phyloP scores from a whole-genome alignment of 2,797 vertebrate genomes.

The Momotus momota region DNA sequence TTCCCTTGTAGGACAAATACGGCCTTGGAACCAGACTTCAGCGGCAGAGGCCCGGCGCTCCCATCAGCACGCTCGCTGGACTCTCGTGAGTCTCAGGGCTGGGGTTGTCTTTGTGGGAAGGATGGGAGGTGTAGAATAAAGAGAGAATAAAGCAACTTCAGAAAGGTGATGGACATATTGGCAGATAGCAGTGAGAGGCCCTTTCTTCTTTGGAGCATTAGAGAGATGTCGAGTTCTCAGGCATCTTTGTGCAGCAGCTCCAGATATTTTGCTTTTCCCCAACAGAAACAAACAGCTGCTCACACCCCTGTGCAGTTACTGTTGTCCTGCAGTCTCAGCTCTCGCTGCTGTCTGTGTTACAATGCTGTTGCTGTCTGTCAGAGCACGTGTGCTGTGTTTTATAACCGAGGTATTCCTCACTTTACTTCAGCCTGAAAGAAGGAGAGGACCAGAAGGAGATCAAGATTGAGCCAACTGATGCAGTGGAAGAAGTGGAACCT shows the following conservation, averaged over 20 bases:
- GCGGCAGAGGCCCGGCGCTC: conserved; percentile 91
- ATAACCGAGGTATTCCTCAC: neutral
- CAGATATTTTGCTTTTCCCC: neutral
- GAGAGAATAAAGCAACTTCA: neutral
- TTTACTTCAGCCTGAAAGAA: conserved; percentile 89
- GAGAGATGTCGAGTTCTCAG: neutral
- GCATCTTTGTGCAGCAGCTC: neutral
- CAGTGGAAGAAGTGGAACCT: conserved; percentile 95
- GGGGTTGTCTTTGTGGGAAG: neutral
- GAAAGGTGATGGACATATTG: neutral
- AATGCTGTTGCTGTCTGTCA: neutral
- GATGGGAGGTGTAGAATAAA: neutral
- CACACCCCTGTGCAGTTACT: neutral
- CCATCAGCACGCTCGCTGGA: conserved; percentile 91
- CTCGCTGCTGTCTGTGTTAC: neutral
- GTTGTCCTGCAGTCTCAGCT: neutral
- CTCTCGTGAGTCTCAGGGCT: conserved; percentile 90
- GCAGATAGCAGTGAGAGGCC: neutral
- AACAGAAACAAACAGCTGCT: neutral
- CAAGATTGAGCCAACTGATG: conserved; percentile 93
- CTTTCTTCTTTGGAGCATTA: rapidly evolving
- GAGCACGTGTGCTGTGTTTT: rapidly evolving
- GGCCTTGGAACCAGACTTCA: conserved; percentile 96
- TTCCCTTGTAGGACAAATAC: conserved; percentile 90
- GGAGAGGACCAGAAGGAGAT: conserved; percentile 98